These are phyloP conservation scores for Pluvialis apricaria DNA, from an alignment of 2,113 vertebrate genomes.

Conservation along the genomic window DNA sequence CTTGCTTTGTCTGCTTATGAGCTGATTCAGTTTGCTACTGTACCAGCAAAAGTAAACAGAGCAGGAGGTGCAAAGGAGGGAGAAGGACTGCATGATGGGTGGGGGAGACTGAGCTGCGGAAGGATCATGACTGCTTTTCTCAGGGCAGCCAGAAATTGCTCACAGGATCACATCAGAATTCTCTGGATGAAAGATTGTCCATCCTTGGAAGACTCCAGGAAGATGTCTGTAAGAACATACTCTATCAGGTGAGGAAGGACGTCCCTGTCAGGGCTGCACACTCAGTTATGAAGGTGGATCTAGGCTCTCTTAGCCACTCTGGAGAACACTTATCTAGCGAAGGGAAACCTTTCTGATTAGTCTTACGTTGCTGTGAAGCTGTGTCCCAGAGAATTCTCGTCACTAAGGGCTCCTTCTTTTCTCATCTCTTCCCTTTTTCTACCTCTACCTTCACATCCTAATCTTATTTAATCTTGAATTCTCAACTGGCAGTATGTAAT, in stretches of 20 bases:
- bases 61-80: not conserved
- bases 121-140: not conserved
- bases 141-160: not conserved
- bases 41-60: not conserved
- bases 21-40: not conserved
- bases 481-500: not conserved
- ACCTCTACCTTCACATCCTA: not conserved
- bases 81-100: not conserved
- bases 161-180: not conserved
- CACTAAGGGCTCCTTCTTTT: not conserved
- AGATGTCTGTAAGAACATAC: not conserved
- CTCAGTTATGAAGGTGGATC: not conserved
- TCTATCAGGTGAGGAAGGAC: not conserved
- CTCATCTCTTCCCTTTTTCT: not conserved
- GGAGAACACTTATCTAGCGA: not conserved
- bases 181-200: not conserved
- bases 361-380: not conserved
- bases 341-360: not conserved
- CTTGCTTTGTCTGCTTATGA: not conserved
- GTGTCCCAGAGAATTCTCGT: not conserved
- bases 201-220: not conserved
- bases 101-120: not conserved
- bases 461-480: not conserved
- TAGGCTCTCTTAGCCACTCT: not conserved
- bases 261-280: not conserved